Evolutionary conservation across 2,888 invertebrate genomes (phyloP).

Genomic region (Anodontia alba): DNA sequence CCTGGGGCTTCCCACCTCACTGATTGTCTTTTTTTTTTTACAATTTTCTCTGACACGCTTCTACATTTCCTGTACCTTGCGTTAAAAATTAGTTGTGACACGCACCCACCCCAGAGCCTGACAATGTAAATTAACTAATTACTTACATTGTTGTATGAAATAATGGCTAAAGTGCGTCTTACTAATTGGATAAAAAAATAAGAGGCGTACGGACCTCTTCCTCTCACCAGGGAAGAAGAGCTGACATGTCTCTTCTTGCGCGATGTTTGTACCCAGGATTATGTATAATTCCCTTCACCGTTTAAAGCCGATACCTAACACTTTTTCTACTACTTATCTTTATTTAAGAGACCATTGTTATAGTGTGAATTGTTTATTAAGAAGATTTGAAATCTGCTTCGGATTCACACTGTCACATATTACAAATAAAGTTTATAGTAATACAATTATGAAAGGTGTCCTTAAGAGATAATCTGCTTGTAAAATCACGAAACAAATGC

Average conservation of each 20-base stretch:
- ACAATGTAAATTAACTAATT: slow-evolving; percentile 10
- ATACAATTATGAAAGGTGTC: slow-evolving; percentile 4
- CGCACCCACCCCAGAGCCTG: neutral
- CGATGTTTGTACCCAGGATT: neutral
- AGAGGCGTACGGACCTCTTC: neutral
- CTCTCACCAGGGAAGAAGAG: neutral
- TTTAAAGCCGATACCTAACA: neutral
- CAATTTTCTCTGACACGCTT: slow-evolving; percentile 8
- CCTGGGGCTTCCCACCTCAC: neutral
- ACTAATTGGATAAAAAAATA: neutral
- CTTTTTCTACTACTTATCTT: neutral
- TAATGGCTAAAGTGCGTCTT: neutral
- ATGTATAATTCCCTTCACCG: neutral
- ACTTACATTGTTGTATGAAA: neutral
- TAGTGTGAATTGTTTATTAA: slow-evolving; percentile 8
- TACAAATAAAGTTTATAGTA: neutral
- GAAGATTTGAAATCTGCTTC: slow-evolving; percentile 4
- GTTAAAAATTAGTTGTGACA: slow-evolving; percentile 1
- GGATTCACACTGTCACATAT: neutral
- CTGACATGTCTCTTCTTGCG: slow-evolving; percentile 6
- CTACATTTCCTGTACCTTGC: slow-evolving; percentile 2
- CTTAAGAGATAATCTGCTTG: neutral
- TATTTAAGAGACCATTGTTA: neutral
- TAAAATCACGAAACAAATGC: neutral
- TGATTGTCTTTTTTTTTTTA: neutral